A percentile compares a stretch with the other conserved stretches of the same genome.
Conservation (phyloP, 1,140 invertebrate genomes). For the Acromyrmex charruanus region DNA sequence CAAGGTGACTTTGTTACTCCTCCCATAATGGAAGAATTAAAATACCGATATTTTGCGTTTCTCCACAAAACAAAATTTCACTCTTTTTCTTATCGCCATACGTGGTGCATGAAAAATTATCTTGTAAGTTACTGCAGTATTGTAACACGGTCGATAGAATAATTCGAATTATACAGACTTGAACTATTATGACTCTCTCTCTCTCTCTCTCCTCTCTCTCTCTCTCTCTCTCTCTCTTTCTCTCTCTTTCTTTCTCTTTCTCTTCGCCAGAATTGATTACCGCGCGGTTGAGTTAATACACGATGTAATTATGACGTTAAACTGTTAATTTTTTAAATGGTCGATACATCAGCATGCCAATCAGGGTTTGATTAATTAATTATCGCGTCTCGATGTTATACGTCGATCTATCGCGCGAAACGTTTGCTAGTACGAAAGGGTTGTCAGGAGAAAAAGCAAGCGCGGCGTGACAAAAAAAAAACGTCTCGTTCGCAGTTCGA, state of each 20-base stretch:
- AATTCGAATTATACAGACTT: constrained; percentile 57
- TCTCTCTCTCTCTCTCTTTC: too few relatives aligned
- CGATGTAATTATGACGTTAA: constrained; percentile 49
- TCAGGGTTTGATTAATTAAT: constrained; percentile 58
- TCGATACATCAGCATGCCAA: constrained; percentile 48
- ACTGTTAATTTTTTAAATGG: constrained; percentile 59
- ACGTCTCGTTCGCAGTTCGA: constrained; percentile 59
- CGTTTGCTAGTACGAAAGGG: constrained; percentile 34
- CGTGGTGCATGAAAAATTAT: constrained; percentile 33
- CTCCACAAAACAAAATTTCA: constrained; percentile 34
- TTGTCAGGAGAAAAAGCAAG: constrained; percentile 43
- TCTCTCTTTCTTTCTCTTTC: not conserved
- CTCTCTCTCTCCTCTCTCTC: too few relatives aligned
- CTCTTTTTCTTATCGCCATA: constrained; percentile 42
- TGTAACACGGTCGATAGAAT: constrained; percentile 43
- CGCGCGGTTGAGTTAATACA: constrained; percentile 42
- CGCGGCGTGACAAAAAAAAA: constrained; percentile 38
- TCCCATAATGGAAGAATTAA: constrained; percentile 38
- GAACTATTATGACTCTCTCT: constrained; percentile 21
- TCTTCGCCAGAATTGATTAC: constrained; percentile 43
- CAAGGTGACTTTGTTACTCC: constrained; percentile 21
- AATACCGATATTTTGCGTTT: constrained; percentile 20
- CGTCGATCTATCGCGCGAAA: constrained; percentile 36
- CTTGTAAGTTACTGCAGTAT: constrained; percentile 33
- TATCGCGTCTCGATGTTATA: constrained; percentile 32